Percentiles rank a stretch among this genome's conserved stretches.
These are phyloP conservation scores for Ladona fulva DNA, from an alignment of 1,140 invertebrate genomes.

Conservation along the genomic window DNA sequence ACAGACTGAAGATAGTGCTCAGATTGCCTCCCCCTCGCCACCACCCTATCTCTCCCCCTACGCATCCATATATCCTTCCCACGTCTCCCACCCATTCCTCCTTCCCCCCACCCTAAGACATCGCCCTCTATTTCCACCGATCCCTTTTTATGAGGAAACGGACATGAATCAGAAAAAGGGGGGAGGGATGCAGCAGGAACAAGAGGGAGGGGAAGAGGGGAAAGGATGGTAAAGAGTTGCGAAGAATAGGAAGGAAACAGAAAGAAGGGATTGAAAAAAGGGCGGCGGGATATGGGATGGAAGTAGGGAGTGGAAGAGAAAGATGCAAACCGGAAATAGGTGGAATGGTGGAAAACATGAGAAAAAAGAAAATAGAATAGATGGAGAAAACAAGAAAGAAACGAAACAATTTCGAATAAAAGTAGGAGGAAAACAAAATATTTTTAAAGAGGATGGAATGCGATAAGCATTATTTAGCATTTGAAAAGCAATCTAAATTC, in stretches of 20 bases:
- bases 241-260: not conserved
- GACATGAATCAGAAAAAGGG: not conserved
- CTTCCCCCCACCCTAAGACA: not conserved
- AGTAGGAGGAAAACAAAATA: too few relatives aligned
- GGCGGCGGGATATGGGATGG: not conserved
- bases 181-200: not conserved
- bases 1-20: not conserved
- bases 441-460: too few relatives aligned
- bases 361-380: too few relatives aligned
- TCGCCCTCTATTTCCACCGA: not conserved
- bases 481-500: too few relatives aligned
- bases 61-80: not conserved
- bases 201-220: not conserved
- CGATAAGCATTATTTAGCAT: too few relatives aligned
- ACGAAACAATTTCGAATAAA: too few relatives aligned
- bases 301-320: not conserved
- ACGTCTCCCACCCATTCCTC: too few relatives aligned
- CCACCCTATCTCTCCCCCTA: not conserved
- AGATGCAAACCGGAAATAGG: not conserved
- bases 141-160: conserved; percentile 6
- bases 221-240: not conserved
- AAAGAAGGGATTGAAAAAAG: not conserved
- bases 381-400: too few relatives aligned
- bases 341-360: not conserved
- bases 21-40: not conserved